Percentiles rank a stretch among this genome's conserved stretches.
phyloP scores from a whole-genome alignment of 1,140 invertebrate species.

The Listronotus oregonensis region DNA sequence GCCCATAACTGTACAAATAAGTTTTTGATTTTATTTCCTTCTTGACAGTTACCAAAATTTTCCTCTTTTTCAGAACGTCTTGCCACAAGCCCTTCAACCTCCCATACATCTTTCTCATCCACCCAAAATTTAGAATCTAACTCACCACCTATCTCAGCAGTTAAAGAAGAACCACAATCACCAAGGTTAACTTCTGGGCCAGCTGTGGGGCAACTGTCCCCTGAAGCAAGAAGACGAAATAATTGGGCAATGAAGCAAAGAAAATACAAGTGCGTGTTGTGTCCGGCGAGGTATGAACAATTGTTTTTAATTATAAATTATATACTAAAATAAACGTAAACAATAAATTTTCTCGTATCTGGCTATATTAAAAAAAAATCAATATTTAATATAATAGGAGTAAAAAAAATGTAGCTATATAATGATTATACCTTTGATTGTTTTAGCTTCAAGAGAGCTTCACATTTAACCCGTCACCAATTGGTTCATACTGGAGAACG shows the following conservation, averaged over 20 bases:
- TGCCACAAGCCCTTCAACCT: neutral
- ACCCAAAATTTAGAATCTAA: neutral
- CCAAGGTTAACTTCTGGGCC: neutral
- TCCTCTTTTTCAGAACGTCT: neutral
- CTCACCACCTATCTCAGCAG: no score
- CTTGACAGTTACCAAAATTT: no score
- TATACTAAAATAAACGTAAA: no score
- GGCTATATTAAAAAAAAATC: no score
- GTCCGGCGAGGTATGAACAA: slow-evolving; percentile 43
- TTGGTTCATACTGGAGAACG: slow-evolving; percentile 66
- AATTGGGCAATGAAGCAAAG: slow-evolving; percentile 45
- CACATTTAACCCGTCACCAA: slow-evolving; percentile 76
- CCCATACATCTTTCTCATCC: neutral
- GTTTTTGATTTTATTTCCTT: no score
- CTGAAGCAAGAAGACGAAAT: slow-evolving; percentile 23
- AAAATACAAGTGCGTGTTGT: slow-evolving; percentile 50
- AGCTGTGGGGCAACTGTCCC: neutral
- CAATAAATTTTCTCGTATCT: no score
- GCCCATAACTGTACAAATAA: no score
- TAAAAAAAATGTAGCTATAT: no score
- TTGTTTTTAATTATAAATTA: no score
- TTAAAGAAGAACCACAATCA: slow-evolving; percentile 5
- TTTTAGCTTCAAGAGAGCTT: slow-evolving; percentile 64
- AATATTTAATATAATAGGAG: no score
- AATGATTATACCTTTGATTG: neutral